Evolutionary conservation across 2,888 invertebrate species (phyloP), one percentile per base, ranked within the genome.

Genomic region (Scaptomyza polygonia): DNA sequence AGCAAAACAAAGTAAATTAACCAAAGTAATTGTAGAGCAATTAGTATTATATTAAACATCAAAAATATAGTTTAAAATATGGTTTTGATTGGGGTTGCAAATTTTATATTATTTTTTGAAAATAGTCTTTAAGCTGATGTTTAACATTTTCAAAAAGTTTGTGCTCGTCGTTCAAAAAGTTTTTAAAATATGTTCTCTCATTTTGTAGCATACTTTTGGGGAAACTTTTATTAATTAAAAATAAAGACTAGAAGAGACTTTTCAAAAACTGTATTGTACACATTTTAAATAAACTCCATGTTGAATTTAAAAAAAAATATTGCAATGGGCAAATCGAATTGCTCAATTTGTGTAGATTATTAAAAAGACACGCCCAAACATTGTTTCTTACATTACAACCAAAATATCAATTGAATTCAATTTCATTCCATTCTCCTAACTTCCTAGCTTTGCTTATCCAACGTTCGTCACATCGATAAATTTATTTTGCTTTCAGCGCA

Each of bases 151-250:
- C 25, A 4, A 25, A 25, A 25, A 25, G 25, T 25, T 25, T 25
- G 5, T 25, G 5, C 25, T 4, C 25, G 5, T 5, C 25, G 5
- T 25, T 9, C n/a, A 9, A 18, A 5, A 16, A 0, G 8, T 47
- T 8, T 7, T 45, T 3, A 34, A 0, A 34, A n/a, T 34, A 2
- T n/a, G 25, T 34, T 5, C 34, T 7, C 0, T 5, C 5, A 32
- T 48, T 55, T 43, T 14, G 14, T 52, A 54, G 74, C 70, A 72
- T 72, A 74, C 72, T 74, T 72, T 72, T 53, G 57, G 74, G 74
- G 4, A 12, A 12, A 12, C 8, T 0, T 12, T 25, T 25, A 25
- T 0, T 5, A 25, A 25, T 25, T 25, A 5, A 2, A 0, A 3
- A 25, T 25, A 25, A 5, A 25, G 25, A 25, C 25, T 25, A 3